Base-by-base conservation (phyloP, 2,113 vertebrate genomes). In the Pristiophorus japonicus region DNA sequence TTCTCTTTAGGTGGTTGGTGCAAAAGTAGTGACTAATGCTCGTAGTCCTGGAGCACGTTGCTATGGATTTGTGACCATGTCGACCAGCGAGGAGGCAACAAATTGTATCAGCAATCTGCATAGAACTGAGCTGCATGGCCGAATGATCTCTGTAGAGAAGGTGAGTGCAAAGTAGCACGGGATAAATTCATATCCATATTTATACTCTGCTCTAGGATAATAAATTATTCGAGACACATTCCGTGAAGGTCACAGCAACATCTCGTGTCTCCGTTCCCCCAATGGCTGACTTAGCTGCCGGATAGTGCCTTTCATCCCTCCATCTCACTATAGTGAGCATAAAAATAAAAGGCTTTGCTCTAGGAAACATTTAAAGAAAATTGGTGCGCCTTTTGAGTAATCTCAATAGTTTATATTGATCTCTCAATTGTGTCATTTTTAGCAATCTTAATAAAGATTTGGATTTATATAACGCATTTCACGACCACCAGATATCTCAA, bases 21-120 rank as follows among this genome's bases (percentile, higher is more conserved):
- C 99, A 0, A 99, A 99, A 96, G 99, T 99, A 75, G 99, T 99
- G 95, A 99, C 99, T 4, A 99, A 99, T 0, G 99, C 99, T 85
- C 98, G 99, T 96, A 99, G 99, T 94, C 99, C 99, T 0, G 99
- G 99, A 0, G 98, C 99, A 62, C 99, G 99, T 34, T 99, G 99
- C 96, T 99, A 99, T 0, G 99, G 99, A 14, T 99, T 99, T 24
- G 98, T 99, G 95, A 99, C 99, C 0, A 99, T 99, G 99, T 98
- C 98, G 0, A 98, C 98, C 0, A 97, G 98, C 0, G 99, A 99
- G 1, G 99, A 99, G 96, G 98, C 99, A 27, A 99, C 99, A 45
- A 98, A 98, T 92, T 99, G 99, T 10, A 99, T 99, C 96, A 98
- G 96, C 96, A 98, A 99, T 65, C 98, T 99, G 10, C 99, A 99